Percentiles rank a stretch among this genome's conserved stretches.
Conservation (phyloP, 2,113 vertebrate species). For the Paramormyrops kingsleyae region DNA sequence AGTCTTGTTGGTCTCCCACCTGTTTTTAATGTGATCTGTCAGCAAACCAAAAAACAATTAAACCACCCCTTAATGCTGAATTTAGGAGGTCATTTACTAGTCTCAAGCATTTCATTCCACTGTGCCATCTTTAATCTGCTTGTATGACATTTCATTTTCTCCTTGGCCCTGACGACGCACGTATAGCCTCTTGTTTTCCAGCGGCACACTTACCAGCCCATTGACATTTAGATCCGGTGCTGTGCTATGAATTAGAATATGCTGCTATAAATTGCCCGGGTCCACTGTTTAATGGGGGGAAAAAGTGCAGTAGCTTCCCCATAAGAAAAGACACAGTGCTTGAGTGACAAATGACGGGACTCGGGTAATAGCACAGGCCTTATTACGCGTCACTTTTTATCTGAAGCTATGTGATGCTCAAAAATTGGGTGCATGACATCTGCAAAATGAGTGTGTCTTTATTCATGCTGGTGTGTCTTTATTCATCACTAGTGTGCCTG, state of each 20-base stretch:
- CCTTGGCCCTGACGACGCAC: neutral
- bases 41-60: neutral
- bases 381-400: neutral
- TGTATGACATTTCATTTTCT: conserved; percentile 14
- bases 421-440: neutral
- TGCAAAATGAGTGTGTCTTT: neutral
- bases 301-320: neutral
- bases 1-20: neutral
- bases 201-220: neutral
- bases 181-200: neutral
- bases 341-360: neutral
- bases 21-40: neutral
- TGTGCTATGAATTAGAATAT: neutral
- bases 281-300: neutral
- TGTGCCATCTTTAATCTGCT: neutral
- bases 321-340: neutral
- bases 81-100: neutral
- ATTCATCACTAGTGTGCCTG: neutral
- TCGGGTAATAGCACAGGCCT: neutral
- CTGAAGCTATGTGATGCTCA: neutral
- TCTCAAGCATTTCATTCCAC: neutral
- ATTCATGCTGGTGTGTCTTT: neutral
- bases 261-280: neutral
- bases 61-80: neutral
- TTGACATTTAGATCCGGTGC: neutral